Percentiles rank a stretch among this genome's conserved stretches.
phyloP scores from a whole-genome alignment of 1,140 invertebrate genomes.

The Cotesia vestalis region DNA sequence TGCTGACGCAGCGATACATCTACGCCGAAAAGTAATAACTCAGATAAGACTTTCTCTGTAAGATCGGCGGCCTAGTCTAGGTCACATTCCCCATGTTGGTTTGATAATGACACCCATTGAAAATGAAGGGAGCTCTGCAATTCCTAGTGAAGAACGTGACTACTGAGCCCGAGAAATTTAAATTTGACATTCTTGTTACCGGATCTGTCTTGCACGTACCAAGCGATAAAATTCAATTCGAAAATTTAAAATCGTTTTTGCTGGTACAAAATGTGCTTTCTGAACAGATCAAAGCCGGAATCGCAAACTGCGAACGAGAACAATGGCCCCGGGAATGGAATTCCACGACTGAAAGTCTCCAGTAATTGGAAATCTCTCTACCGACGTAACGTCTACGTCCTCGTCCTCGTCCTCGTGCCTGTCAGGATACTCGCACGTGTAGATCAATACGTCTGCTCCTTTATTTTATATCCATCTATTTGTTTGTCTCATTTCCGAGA shows the following conservation, averaged over 20 bases:
- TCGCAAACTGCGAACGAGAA: constrained; percentile 47
- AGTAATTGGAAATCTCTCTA: constrained; percentile 56
- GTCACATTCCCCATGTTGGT: too few species aligned
- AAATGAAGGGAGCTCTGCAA: too few species aligned
- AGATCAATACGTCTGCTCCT: not conserved
- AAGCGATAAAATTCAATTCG: not conserved
- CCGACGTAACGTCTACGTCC: constrained; percentile 37
- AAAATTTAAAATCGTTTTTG: not conserved
- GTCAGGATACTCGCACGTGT: constrained; percentile 1
- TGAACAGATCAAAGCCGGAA: constrained; percentile 53
- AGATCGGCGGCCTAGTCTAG: too few species aligned
- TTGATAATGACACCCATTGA: too few species aligned
- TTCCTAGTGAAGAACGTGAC: too few species aligned
- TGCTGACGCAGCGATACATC: constrained; percentile 32
- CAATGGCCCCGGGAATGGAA: constrained; percentile 52
- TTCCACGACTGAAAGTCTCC: constrained; percentile 54
- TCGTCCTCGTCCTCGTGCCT: constrained; percentile 28
- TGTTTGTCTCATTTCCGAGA: too few species aligned
- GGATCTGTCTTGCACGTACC: not conserved
- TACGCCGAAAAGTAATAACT: constrained; percentile 18
- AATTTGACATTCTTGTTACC: not conserved
- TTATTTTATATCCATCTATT: too few species aligned
- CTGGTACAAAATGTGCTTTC: constrained; percentile 33
- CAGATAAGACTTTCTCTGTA: constrained; percentile 8
- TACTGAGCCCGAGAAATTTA: not conserved